Evolutionary conservation across 1,140 invertebrate genomes (phyloP).

Genomic region (Nasonia vitripennis): DNA sequence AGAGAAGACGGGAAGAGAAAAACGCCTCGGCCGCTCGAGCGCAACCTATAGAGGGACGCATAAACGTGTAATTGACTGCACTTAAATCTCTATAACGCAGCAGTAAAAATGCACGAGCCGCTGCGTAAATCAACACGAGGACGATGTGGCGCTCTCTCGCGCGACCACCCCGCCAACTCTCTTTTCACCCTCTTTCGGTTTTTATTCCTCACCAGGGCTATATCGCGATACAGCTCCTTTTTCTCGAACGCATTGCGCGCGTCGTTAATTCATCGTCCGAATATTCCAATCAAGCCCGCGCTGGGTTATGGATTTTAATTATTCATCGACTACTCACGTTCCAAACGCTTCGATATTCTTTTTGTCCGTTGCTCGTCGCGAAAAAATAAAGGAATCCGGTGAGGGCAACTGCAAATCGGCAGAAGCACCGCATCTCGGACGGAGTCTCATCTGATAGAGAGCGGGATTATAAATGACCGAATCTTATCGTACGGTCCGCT

Average conservation of each 20-base stretch:
- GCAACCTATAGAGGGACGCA: slow-evolving; percentile 55
- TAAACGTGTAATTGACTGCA: slow-evolving; percentile 74
- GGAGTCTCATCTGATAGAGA: slow-evolving; percentile 50
- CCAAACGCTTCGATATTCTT: neutral
- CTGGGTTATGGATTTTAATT: neutral
- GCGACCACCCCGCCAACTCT: slow-evolving; percentile 51
- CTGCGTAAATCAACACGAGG: slow-evolving; percentile 71
- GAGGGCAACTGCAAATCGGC: slow-evolving; percentile 44
- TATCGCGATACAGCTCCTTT: slow-evolving; percentile 17
- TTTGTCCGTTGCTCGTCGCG: slow-evolving; percentile 44
- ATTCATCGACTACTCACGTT: neutral
- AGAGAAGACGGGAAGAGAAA: slow-evolving; percentile 47
- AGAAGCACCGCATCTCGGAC: slow-evolving; percentile 41
- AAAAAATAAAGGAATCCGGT: slow-evolving; percentile 51
- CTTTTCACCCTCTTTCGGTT: slow-evolving; percentile 47
- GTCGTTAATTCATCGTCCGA: neutral
- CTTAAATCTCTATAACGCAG: slow-evolving; percentile 73
- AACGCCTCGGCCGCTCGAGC: slow-evolving; percentile 35
- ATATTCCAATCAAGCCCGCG: neutral
- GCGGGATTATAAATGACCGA: slow-evolving; percentile 53
- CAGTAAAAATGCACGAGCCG: slow-evolving; percentile 70
- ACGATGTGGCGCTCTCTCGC: slow-evolving; percentile 63
- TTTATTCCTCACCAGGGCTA: neutral
- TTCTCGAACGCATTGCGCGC: neutral
- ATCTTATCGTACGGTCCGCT: slow-evolving; percentile 52